These are phyloP conservation scores for Bothrops jararaca DNA, from an alignment of 2,113 vertebrate species.

Conservation along the genomic window DNA sequence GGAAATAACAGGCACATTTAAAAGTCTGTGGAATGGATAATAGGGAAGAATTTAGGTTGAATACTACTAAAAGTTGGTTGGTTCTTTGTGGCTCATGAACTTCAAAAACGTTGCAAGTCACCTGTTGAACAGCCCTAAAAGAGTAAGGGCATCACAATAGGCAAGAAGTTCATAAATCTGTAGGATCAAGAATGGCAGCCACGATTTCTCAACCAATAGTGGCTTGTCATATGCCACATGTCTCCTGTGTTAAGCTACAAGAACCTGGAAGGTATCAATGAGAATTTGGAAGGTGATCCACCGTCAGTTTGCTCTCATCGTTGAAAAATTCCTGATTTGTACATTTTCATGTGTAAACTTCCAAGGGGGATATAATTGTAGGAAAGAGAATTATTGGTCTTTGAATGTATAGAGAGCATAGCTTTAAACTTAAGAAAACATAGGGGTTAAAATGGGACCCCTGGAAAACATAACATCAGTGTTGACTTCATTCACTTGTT, in stretches of 20 bases:
- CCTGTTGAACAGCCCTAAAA: background rate
- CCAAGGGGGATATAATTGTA: background rate
- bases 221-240: background rate
- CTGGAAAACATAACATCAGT: background rate
- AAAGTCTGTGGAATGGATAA: background rate
- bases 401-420: background rate
- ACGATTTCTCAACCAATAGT: background rate
- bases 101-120: background rate
- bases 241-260: background rate
- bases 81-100: background rate
- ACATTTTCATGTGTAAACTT: background rate
- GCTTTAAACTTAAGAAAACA: background rate
- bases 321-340: background rate
- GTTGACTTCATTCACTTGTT: background rate
- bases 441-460: background rate
- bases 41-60: background rate
- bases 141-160: background rate
- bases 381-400: background rate
- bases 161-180: background rate
- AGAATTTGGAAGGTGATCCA: background rate
- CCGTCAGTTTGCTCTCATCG: background rate
- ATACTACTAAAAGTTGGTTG: background rate
- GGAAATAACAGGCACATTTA: background rate
- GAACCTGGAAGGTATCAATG: background rate
- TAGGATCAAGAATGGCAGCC: background rate